phyloP scores from a whole-genome alignment of 2,797 vertebrate genomes.

The Chloroceryle inda region DNA sequence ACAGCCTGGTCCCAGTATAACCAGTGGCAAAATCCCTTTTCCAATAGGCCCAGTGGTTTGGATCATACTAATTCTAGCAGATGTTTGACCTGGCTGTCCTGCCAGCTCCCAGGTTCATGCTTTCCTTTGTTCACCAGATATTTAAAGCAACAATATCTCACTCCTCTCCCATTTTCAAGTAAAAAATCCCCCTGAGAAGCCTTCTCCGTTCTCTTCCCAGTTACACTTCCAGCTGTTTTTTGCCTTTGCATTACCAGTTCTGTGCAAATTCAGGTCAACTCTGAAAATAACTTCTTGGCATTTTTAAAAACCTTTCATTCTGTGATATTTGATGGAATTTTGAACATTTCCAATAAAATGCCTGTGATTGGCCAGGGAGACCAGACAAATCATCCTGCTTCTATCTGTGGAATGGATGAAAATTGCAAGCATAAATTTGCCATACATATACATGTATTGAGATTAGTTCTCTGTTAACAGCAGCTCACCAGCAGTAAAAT shows the following conservation, averaged over 20 bases:
- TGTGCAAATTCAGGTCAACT: constrained; percentile 28
- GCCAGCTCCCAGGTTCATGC: background rate
- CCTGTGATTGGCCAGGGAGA: background rate
- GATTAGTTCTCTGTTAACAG: background rate
- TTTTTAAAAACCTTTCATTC: background rate
- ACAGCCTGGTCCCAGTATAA: background rate
- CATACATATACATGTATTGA: background rate
- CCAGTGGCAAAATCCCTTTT: background rate
- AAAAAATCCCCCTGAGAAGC: background rate
- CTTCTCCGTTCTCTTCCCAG: background rate
- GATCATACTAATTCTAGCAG: background rate
- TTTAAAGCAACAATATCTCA: background rate
- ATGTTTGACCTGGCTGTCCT: background rate
- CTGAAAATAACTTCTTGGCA: background rate
- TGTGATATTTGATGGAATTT: background rate
- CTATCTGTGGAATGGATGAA: background rate
- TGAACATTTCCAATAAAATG: background rate
- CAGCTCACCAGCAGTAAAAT: constrained; percentile 16
- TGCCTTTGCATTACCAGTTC: background rate
- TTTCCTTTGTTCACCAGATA: constrained; percentile 21
- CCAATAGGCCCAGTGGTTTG: background rate
- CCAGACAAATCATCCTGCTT: background rate
- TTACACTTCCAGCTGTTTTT: constrained; percentile 4
- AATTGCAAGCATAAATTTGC: background rate
- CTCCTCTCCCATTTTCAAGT: background rate